Base-by-base conservation (phyloP, 2,888 invertebrate genomes). In the Coelogynopora nodosa region DNA sequence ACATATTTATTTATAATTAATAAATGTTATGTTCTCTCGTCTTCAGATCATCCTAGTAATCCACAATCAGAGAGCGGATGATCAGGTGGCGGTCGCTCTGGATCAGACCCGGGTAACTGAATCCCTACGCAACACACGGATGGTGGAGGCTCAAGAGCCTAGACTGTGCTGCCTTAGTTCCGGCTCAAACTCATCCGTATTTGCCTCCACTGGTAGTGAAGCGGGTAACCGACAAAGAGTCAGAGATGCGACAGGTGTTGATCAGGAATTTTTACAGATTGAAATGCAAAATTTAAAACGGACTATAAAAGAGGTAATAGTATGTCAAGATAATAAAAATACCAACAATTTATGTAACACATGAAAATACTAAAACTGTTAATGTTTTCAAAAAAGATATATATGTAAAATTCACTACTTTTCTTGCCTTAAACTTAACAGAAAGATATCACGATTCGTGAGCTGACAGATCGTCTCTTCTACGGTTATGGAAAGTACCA, bases 211-310 rank as follows among this genome's bases (percentile, higher is more conserved):
- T 5, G 23, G 74, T 5, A 26, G 23, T 74, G 23, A 26, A 23
- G 2, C 18, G 10, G 27, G 23, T 23, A 26, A 23, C 2, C 74
- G 23, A 74, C 18, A 74, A 5, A 10, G 5, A 26, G 74, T 10
- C 2, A 26, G 18, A 26, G 74, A 74, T n/a, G n/a, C n/a, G n/a
- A n/a, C n/a, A n/a, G n/a, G n/a, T n/a, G n/a, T n/a, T n/a, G n/a
- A n/a, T n/a, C n/a, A n/a, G 18, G 23, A 74, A 2, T 74, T 23
- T 23, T 26, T 74, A 5, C 74, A 74, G 74, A 74, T 74, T 74
- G 74, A 74, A 23, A 74, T 74, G 74, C 74, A 74, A 26, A 74
- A 74, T 26, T 23, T 74, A 2, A 74, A 74, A n/a, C 74, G 74
- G 27, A 74, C 74, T 2, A 74, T 74, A 74, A 26, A 74, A 26